phyloP scores from a whole-genome alignment of 2,797 vertebrate species.

The Cynopterus sphinx region DNA sequence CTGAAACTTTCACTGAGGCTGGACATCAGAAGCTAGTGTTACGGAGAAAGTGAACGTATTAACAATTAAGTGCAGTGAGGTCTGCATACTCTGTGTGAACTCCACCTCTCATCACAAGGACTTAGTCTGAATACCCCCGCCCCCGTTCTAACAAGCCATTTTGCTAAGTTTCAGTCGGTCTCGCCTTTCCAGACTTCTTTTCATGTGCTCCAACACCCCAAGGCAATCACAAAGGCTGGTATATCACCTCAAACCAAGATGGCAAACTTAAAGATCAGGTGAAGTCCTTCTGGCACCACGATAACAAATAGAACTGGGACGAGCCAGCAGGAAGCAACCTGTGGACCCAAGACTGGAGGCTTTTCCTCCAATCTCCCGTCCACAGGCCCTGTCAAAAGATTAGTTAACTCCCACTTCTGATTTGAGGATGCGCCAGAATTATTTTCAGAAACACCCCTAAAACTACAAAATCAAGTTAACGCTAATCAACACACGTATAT shows the following conservation, averaged over 20 bases:
- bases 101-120: neutral
- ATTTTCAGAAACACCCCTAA: neutral
- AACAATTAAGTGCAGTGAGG: neutral
- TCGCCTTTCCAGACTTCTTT: neutral
- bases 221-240: neutral
- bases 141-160: neutral
- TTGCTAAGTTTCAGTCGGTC: neutral
- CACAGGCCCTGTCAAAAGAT: neutral
- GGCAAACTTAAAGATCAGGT: neutral
- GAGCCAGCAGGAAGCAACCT: neutral
- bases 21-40: neutral
- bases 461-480: neutral
- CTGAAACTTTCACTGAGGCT: neutral
- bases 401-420: neutral
- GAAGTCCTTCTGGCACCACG: no score
- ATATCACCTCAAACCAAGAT: neutral
- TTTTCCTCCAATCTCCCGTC: neutral
- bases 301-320: no score
- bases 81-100: neutral
- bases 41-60: neutral
- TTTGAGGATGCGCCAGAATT: neutral
- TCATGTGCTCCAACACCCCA: rapidly evolving
- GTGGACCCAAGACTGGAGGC: neutral
- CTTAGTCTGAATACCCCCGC: neutral
- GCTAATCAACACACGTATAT: neutral